Percentiles rank a stretch among this genome's conserved stretches.
These are phyloP conservation scores for Hyposmocoma kahamanoa DNA, from an alignment of 1,140 invertebrate species.

Conservation along the genomic window DNA sequence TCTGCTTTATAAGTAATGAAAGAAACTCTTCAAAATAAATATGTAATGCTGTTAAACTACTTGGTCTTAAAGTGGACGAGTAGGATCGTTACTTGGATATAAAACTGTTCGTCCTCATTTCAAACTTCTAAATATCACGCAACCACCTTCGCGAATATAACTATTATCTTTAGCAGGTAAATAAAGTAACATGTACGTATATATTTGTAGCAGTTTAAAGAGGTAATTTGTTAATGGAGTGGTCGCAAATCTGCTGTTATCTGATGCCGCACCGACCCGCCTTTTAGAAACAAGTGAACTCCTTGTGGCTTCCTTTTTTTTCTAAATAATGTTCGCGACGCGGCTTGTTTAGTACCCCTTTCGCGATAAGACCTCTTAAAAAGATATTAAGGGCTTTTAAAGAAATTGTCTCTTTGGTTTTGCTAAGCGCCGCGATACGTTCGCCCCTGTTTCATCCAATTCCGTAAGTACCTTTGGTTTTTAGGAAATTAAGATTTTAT, in stretches of 20 bases:
- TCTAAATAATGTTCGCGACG: constrained; percentile 59
- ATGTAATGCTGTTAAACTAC: too few relatives aligned
- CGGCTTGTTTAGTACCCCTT: constrained; percentile 55
- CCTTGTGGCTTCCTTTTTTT: constrained; percentile 50
- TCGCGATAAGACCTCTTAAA: constrained; percentile 59
- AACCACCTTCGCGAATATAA: constrained; percentile 20
- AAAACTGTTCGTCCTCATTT: neutral
- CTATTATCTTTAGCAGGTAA: constrained; percentile 20
- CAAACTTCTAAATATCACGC: constrained; percentile 9
- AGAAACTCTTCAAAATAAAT: too few relatives aligned
- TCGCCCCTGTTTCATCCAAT: constrained; percentile 7
- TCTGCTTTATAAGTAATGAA: too few relatives aligned
- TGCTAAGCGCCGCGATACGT: neutral
- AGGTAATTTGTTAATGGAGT: constrained; percentile 66
- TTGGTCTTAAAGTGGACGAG: too few relatives aligned
- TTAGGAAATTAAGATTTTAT: too few relatives aligned
- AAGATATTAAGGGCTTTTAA: constrained; percentile 64
- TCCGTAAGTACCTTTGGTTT: neutral
- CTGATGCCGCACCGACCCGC: constrained; percentile 55
- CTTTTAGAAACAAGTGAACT: constrained; percentile 62
- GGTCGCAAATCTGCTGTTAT: constrained; percentile 61
- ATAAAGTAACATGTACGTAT: constrained; percentile 30
- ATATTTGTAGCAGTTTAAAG: constrained; percentile 35
- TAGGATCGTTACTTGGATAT: too few relatives aligned
- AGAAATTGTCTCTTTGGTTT: constrained; percentile 48